Conservation (phyloP, 2,888 invertebrate genomes). For the Caenorhabditis japonica region DNA sequence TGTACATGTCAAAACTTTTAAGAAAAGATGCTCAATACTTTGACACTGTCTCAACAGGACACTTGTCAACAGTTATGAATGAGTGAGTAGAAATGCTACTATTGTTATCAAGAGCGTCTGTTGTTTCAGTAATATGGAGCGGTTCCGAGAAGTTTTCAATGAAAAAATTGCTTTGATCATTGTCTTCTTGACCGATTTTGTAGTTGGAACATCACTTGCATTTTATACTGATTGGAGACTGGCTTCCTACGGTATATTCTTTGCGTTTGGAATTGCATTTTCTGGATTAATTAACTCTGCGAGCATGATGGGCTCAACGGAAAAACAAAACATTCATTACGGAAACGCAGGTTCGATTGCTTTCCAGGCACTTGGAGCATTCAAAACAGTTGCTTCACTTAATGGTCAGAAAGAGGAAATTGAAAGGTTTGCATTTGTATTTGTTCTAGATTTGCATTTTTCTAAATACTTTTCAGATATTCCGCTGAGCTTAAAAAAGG, state of each 20-base stretch:
- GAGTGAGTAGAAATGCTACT: constrained; percentile 79
- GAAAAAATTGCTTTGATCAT: constrained; percentile 69
- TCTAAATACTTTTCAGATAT: constrained; percentile 59
- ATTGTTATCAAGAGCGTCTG: background rate
- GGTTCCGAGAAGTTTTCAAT: constrained; percentile 71
- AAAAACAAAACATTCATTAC: constrained; percentile 35
- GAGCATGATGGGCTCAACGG: constrained; percentile 29
- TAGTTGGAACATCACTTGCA: constrained; percentile 48
- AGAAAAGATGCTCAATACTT: constrained; percentile 78
- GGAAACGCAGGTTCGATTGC: constrained; percentile 44
- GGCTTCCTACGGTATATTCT: constrained; percentile 72
- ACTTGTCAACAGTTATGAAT: constrained; percentile 79
- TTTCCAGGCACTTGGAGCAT: constrained; percentile 28
- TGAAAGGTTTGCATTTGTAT: too few relatives aligned
- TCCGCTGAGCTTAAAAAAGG: constrained; percentile 60
- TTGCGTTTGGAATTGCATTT: constrained; percentile 70
- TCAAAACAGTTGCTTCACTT: constrained; percentile 39
- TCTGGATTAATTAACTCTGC: constrained; percentile 68
- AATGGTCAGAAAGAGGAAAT: constrained; percentile 45
- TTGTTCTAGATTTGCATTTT: too few relatives aligned
- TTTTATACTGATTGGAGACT: constrained; percentile 70
- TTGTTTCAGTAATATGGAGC: constrained; percentile 69
- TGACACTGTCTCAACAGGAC: constrained; percentile 79
- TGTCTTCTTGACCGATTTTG: constrained; percentile 57
- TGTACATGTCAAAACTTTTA: constrained; percentile 78